A percentile compares a stretch with the other conserved stretches of the same genome.
phyloP scores from a whole-genome alignment of 2,797 vertebrate genomes.

The Adelosebastes latens region DNA sequence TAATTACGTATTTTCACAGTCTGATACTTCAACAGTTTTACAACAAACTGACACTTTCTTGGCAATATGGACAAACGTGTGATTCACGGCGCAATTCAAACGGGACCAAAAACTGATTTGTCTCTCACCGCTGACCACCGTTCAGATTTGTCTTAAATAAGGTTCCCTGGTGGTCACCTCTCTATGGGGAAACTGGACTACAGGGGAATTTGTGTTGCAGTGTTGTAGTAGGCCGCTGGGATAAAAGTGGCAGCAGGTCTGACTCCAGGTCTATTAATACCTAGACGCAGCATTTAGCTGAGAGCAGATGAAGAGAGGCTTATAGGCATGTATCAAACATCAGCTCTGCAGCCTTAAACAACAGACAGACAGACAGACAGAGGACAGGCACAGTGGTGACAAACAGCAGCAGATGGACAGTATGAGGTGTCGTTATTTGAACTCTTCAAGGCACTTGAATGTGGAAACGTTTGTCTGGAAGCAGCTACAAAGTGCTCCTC shows the following conservation, averaged over 20 bases:
- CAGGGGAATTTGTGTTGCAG: neutral
- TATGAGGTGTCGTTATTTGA: neutral
- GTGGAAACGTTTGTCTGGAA: neutral
- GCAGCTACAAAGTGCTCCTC: neutral
- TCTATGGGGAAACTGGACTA: neutral
- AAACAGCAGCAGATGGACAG: conserved; percentile 33
- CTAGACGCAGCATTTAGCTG: neutral
- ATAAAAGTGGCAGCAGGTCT: conserved; percentile 9
- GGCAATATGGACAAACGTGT: too few relatives aligned
- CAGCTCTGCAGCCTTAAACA: neutral
- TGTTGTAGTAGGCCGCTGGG: neutral
- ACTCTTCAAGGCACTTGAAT: neutral
- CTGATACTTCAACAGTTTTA: too few relatives aligned
- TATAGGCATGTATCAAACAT: conserved; percentile 12
- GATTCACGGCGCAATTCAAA: too few relatives aligned
- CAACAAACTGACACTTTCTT: too few relatives aligned
- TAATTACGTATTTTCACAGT: too few relatives aligned
- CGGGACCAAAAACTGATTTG: too few relatives aligned
- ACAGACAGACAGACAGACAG: neutral
- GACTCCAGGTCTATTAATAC: conserved; percentile 48
- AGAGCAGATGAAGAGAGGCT: conserved; percentile 5
- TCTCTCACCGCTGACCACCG: too few relatives aligned
- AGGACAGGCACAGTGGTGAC: neutral
- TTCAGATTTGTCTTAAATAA: too few relatives aligned
- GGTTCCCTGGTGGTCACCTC: too few relatives aligned